A percentile compares a stretch with the other conserved stretches of the same genome.
phyloP scores from a whole-genome alignment of 2,113 vertebrate genomes.

The Calidris pugnax region DNA sequence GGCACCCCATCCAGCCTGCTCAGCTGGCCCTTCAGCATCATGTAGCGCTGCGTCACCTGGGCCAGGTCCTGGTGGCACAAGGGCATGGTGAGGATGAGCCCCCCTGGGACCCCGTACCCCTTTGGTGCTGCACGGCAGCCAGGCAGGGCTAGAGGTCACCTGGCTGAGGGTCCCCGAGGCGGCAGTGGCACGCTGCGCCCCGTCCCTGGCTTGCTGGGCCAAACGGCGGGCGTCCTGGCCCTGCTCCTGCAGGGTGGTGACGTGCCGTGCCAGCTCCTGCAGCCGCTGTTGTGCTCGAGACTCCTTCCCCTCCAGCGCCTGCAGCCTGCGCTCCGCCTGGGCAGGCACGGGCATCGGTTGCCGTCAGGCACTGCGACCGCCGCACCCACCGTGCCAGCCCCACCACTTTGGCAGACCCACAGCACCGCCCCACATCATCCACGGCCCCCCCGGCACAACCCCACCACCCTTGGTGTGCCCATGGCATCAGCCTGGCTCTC shows the following conservation, averaged over 20 bases:
- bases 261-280: conserved; percentile 64
- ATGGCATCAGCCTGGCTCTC: not conserved
- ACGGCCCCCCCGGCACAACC: not conserved
- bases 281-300: conserved; percentile 72
- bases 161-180: conserved; percentile 66
- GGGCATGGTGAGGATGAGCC: not conserved
- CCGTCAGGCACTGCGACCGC: not conserved
- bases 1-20: conserved; percentile 46
- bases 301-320: conserved; percentile 70
- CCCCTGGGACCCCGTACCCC: accelerated
- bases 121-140: accelerated
- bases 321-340: conserved; percentile 64
- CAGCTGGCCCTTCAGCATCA: conserved; percentile 73
- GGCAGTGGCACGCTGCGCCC: conserved; percentile 66
- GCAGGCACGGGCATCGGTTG: not conserved
- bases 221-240: conserved; percentile 58
- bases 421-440: not conserved
- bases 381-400: accelerated
- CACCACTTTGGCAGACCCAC: not conserved
- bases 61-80: conserved; percentile 72
- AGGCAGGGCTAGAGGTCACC: conserved; percentile 13
- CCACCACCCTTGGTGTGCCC: not conserved
- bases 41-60: conserved; percentile 68
- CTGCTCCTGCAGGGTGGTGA: conserved; percentile 70
- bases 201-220: conserved; percentile 68